These are phyloP conservation scores for Phlogophora meticulosa DNA, from an alignment of 2,888 invertebrate genomes.

Conservation along the genomic window DNA sequence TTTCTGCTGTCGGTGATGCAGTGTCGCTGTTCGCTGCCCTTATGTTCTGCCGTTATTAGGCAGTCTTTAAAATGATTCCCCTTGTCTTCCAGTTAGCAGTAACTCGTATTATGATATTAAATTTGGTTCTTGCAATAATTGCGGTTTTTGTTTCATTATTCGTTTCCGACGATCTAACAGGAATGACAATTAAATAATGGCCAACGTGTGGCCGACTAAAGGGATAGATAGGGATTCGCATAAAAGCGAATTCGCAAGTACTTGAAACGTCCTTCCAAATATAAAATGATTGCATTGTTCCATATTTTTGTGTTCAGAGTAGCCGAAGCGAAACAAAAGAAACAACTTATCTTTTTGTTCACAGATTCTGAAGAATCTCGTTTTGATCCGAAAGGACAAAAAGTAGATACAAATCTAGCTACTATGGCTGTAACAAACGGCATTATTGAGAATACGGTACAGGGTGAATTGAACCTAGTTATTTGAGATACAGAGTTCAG, in stretches of 20 bases:
- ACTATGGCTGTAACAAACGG: conserved; percentile 75
- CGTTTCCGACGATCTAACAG: background rate
- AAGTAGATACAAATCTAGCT: conserved; percentile 61
- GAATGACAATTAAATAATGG: background rate
- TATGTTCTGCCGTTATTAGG: no score
- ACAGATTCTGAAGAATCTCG: conserved; percentile 62
- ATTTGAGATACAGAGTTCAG: conserved; percentile 82
- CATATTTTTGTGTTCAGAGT: background rate
- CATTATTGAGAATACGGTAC: conserved; percentile 64
- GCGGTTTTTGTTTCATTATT: background rate
- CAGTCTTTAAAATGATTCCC: no score
- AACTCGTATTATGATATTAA: no score
- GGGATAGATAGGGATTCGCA: background rate
- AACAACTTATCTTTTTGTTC: conserved; percentile 56
- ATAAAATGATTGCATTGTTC: background rate
- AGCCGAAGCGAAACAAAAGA: conserved; percentile 44
- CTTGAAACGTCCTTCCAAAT: background rate
- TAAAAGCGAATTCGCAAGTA: conserved; percentile 5
- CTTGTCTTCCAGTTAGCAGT: no score
- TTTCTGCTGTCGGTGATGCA: no score
- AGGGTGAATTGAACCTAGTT: conserved; percentile 78
- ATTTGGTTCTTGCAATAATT: background rate
- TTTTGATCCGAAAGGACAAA: conserved; percentile 57
- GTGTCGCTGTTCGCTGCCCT: no score
- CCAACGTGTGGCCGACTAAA: fast-evolving